phyloP scores from a whole-genome alignment of 2,888 invertebrate species.

The Ectobius pallidus region DNA sequence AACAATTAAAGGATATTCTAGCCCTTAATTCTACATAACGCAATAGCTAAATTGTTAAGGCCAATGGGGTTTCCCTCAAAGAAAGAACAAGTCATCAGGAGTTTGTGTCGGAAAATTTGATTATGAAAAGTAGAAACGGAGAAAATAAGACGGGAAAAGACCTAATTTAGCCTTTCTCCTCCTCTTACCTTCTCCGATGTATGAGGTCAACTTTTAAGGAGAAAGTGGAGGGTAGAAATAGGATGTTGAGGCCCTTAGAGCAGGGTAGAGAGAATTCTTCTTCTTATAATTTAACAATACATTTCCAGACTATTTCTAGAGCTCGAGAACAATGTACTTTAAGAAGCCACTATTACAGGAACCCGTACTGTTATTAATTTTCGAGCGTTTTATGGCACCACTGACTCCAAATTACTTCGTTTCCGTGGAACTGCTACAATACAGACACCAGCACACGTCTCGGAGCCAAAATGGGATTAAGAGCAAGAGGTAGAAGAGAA shows the following conservation, averaged over 20 bases:
- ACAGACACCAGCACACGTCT: background rate
- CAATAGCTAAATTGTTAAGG: background rate
- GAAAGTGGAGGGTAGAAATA: too few species aligned
- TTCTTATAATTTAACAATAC: background rate
- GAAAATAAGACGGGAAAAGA: background rate
- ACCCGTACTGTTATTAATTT: background rate
- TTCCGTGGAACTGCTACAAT: background rate
- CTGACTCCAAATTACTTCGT: background rate
- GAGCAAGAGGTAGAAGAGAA: background rate
- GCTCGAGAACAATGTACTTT: background rate
- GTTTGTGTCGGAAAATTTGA: background rate
- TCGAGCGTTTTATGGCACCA: background rate
- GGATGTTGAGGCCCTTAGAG: too few species aligned
- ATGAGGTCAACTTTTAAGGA: background rate
- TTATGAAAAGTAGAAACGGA: background rate
- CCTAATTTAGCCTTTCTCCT: background rate
- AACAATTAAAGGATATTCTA: too few species aligned
- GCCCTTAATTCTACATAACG: background rate
- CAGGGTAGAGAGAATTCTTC: too few species aligned
- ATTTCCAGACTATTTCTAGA: background rate
- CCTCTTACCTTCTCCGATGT: too few species aligned
- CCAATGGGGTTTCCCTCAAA: background rate
- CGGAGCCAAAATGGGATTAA: background rate
- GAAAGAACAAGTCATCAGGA: background rate
- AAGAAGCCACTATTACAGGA: background rate